Conservation (phyloP, 1,140 invertebrate species). For the Cylas formicarius region DNA sequence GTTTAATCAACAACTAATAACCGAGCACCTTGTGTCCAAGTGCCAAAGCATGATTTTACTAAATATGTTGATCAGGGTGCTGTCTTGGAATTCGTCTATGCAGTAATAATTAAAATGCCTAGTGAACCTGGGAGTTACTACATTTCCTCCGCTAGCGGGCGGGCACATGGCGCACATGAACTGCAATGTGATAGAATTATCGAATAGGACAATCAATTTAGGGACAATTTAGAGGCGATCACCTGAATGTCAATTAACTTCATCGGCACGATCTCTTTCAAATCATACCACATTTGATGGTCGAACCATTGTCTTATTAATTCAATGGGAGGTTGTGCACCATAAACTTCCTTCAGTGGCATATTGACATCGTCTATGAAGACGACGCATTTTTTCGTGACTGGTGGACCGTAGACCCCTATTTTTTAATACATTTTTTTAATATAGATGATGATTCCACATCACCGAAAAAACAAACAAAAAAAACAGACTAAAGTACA, state of each 20-base stretch:
- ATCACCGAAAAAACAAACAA: too few species aligned
- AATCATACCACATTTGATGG: constrained; percentile 86
- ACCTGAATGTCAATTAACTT: constrained; percentile 84
- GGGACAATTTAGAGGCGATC: constrained; percentile 11
- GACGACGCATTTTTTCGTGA: constrained; percentile 81
- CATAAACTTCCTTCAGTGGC: constrained; percentile 79
- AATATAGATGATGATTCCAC: too few species aligned
- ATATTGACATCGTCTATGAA: constrained; percentile 95
- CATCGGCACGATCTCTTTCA: constrained; percentile 77
- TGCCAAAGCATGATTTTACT: constrained; percentile 91
- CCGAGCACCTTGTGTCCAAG: constrained; percentile 82
- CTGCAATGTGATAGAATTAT: constrained; percentile 37
- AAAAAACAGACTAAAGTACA: not conserved
- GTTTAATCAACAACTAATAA: too few species aligned
- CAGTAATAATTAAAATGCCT: constrained; percentile 84
- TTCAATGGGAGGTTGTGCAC: constrained; percentile 89
- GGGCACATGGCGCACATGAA: constrained; percentile 85
- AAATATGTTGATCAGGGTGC: constrained; percentile 80
- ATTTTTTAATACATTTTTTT: too few species aligned
- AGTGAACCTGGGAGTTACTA: constrained; percentile 79
- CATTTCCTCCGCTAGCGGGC: constrained; percentile 72
- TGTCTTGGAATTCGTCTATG: constrained; percentile 86
- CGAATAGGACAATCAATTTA: too few species aligned
- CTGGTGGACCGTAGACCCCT: constrained; percentile 83
- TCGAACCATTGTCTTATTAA: constrained; percentile 84